Base-by-base conservation (phyloP, 2,113 vertebrate species). In the Dolichotis patagonum region DNA sequence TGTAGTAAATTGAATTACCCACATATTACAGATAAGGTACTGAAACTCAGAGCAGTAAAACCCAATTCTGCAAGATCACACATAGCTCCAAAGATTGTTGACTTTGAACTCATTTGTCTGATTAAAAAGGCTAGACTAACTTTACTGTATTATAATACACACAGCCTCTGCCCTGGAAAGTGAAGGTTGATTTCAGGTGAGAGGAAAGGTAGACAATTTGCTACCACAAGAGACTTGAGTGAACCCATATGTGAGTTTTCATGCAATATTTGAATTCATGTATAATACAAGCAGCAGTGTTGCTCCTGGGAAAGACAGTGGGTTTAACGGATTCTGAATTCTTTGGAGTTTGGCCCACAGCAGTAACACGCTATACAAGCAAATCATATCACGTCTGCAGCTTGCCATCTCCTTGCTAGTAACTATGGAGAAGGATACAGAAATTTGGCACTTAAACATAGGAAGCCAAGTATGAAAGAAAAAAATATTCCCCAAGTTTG, bases 401-500 rank as follows among this genome's bases (percentile, higher is more conserved):
- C 65, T 19, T n/a, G 10, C n/a, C 20, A 88, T 90, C 26, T 90
- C 63, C 60, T 97, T 88, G 43, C 49, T 89, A 54, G 38, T 20
- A 95, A 88, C 11, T 85, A 8, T 32, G 19, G 58, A 63, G 82
- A 90, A 96, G 56, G 62, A 80, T 60, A 81, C 16, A 35, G 52
- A 96, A 77, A 91, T 91, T 52, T 91, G 73, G 46, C 30, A 91
- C 46, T 83, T 97, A 52, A 84, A 67, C 67, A 96, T 86, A 49
- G 60, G 56, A 95, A 94, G 32, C 60, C 19, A 95, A 16, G 78
- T 22, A 52, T 95, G 95, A 88, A 10, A 82, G 41, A 41, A 65
- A 92, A 69, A 81, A 81, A 91, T 85, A 58, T 88, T 20, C 7
- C 24, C 92, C 46, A 95, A 17, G 35, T 84, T 56, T 92, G 3